These are phyloP conservation scores for Diabrotica balteata DNA, from an alignment of 2,888 invertebrate species.

Conservation along the genomic window DNA sequence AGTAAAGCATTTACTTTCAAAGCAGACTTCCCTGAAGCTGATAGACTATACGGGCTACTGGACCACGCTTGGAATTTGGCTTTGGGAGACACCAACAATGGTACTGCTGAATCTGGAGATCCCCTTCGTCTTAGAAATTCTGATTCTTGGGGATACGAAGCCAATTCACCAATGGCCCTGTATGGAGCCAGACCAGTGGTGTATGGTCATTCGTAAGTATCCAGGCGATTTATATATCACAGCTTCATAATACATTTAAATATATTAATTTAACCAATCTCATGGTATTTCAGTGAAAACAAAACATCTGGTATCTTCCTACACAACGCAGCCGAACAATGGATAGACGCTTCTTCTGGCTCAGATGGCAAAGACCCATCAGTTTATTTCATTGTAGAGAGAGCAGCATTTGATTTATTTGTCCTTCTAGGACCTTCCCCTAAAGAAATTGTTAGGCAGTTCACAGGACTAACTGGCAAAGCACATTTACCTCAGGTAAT, in stretches of 20 bases:
- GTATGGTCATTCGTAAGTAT: slow-evolving; percentile 82
- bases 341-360: slow-evolving; percentile 78
- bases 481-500: slow-evolving; percentile 73
- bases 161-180: slow-evolving; percentile 80
- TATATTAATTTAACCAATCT: neutral
- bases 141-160: slow-evolving; percentile 82
- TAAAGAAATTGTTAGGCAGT: slow-evolving; percentile 84
- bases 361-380: slow-evolving; percentile 59
- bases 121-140: slow-evolving; percentile 93
- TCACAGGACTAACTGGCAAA: slow-evolving; percentile 84
- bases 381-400: slow-evolving; percentile 92
- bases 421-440: slow-evolving; percentile 87
- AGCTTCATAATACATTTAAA: too few relatives aligned
- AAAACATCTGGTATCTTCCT: slow-evolving; percentile 40
- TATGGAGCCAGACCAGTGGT: slow-evolving; percentile 79
- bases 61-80: slow-evolving; percentile 91
- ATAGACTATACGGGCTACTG: slow-evolving; percentile 67
- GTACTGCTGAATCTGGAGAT: slow-evolving; percentile 65
- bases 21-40: slow-evolving; percentile 39
- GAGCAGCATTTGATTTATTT: slow-evolving; percentile 92
- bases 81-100: slow-evolving; percentile 76
- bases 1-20: slow-evolving; percentile 45
- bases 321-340: slow-evolving; percentile 96
- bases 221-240: too few relatives aligned
- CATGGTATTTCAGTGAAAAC: slow-evolving; percentile 15